Conservation (phyloP, 2,113 vertebrate genomes). For the Callorhinus ursinus region DNA sequence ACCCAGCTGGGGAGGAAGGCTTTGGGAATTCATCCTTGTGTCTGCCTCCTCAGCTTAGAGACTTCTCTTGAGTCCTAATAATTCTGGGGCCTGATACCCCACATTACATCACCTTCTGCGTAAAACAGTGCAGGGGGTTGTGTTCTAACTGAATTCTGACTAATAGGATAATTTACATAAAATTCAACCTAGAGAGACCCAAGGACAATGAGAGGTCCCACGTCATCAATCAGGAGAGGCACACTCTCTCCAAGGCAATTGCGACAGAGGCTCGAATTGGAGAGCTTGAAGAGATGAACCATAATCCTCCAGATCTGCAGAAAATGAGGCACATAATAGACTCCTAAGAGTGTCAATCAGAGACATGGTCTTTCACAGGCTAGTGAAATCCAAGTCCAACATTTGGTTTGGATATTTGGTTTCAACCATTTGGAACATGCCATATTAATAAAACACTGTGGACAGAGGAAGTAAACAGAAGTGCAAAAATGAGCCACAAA, state of each 20-base stretch:
- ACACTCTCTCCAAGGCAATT: background rate
- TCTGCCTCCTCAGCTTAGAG: background rate
- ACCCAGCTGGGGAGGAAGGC: background rate
- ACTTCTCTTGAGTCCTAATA: background rate
- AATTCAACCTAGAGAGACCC: background rate
- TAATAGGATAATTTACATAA: background rate
- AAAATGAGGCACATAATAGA: background rate
- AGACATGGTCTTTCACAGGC: background rate
- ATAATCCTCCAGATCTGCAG: background rate
- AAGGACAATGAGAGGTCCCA: background rate
- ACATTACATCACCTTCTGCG: background rate
- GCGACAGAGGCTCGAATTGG: background rate
- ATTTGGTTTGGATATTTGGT: conserved; percentile 37
- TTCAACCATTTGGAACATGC: background rate
- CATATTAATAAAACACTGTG: conserved; percentile 39
- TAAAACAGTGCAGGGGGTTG: background rate
- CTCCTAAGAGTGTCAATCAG: background rate
- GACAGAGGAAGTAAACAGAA: conserved; percentile 28
- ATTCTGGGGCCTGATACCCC: background rate
- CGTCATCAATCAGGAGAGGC: background rate
- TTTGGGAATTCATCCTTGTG: background rate
- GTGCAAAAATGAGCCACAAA: conserved; percentile 1
- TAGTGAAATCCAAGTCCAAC: background rate
- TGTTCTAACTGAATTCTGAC: background rate
- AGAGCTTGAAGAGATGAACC: background rate